Conservation (phyloP, 2,113 vertebrate species). For the Thalassarche chlororhynchos region DNA sequence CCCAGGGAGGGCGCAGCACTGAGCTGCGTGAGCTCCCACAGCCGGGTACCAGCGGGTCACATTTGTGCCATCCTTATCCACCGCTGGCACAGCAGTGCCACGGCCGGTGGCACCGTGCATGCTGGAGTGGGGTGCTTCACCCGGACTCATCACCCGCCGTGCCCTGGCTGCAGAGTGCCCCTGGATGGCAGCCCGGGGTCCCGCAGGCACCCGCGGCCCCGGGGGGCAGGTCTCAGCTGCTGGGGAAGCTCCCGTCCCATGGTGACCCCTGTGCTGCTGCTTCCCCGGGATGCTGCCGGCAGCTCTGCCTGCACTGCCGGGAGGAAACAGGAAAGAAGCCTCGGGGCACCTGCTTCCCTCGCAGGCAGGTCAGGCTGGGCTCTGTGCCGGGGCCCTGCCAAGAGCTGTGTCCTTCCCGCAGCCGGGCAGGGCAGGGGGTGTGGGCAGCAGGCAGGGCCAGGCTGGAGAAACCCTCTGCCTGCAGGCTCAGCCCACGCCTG, state of each 20-base stretch:
- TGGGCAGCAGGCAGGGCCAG: background rate
- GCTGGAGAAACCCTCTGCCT: background rate
- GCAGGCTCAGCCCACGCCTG: rapidly evolving
- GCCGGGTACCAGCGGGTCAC: background rate
- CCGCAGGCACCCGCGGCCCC: rapidly evolving
- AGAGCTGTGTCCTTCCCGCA: background rate
- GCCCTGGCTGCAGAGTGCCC: background rate
- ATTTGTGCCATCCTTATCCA: background rate
- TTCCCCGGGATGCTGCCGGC: background rate
- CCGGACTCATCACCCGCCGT: background rate
- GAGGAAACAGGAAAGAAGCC: background rate
- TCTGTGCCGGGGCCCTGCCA: background rate
- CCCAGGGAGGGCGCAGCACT: background rate
- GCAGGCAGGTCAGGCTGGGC: background rate
- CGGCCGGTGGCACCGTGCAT: rapidly evolving
- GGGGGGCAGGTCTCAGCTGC: background rate
- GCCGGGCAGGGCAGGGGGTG: rapidly evolving
- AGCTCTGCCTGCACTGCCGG: rapidly evolving
- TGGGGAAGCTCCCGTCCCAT: rapidly evolving
- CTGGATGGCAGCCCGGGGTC: background rate
- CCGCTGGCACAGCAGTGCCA: background rate
- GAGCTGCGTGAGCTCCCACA: background rate
- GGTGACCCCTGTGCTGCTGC: background rate
- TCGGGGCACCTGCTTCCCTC: background rate
- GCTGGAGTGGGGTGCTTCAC: background rate